Conservation (phyloP, 2,888 invertebrate species). For the Cyrtodaria siliqua region DNA sequence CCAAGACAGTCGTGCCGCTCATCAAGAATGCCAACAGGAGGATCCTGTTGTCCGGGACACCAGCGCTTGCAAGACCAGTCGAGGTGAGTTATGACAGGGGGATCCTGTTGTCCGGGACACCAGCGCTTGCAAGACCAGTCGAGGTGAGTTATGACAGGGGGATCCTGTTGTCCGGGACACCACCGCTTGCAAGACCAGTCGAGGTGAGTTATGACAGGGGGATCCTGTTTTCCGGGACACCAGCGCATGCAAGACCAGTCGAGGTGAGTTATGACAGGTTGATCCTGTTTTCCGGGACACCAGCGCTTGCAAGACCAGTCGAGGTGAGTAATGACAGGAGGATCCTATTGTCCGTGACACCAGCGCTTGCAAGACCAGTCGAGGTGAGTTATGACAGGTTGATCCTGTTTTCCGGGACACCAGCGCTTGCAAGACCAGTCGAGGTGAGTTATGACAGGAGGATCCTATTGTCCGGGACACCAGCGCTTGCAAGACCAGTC, state of each 20-base stretch:
- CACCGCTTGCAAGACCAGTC: conserved; percentile 83
- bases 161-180: conserved; percentile 83
- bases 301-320: conserved; percentile 83
- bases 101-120: conserved; percentile 83
- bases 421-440: conserved; percentile 83
- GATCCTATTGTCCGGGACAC: conserved; percentile 83
- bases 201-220: conserved; percentile 80
- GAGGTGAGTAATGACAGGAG: conserved; percentile 81
- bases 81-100: conserved; percentile 80
- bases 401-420: conserved; percentile 84
- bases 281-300: conserved; percentile 84
- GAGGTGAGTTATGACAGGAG: conserved; percentile 80
- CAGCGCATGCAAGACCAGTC: conserved; percentile 83
- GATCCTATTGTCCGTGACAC: conserved; percentile 83
- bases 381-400: conserved; percentile 82
- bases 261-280: conserved; percentile 82
- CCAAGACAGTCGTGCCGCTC: conserved; percentile 80
- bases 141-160: conserved; percentile 80
- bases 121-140: conserved; percentile 83
- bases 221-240: conserved; percentile 83
- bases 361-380: conserved; percentile 83
- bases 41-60: conserved; percentile 83
- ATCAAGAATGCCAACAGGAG: conserved; percentile 78
- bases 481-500: conserved; percentile 83
- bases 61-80: conserved; percentile 83